Base-by-base conservation (phyloP, 2,113 vertebrate species). In the Dicentrarchus labrax region DNA sequence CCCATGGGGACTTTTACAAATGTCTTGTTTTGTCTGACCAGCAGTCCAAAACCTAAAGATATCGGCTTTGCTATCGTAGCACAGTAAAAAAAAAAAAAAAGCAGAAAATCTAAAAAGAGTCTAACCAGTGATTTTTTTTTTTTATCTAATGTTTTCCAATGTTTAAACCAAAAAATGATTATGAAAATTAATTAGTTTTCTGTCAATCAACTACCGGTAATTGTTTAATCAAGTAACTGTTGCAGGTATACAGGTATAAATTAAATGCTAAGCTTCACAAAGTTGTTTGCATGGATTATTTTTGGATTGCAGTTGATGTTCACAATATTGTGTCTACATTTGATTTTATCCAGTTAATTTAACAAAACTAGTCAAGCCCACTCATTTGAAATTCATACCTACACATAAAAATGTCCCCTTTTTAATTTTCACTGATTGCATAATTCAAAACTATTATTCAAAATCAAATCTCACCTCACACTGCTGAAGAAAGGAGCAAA, bases 381-480 rank as follows among this genome's bases (percentile, higher is more conserved):
- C 10, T 4, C 10, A 39, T 62, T 65, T 66, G 16, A 13, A 22
- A 59, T 59, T 38, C 41, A 6, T 24, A 50, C 10, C 59, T 48
- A 38, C 68, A 21, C 47, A 43, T 16, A 21, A 16, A 71, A 65
- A 62, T 64, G 19, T 61, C 48, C 51, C 15, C 41, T 2, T 77
- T 51, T 77, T 51, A 5, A 41, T 10, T 22, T 61, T 21, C 36
- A 24, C 45, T 57, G 43, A 70, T 71, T 22, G 50, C 57, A 60
- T 80, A 64, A 53, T 64, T 75, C 41, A 70, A 36, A 43, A 41
- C 24, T n/a, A 64, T 78, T 48, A 74, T 69, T 59, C 30, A 43
- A 66, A 77, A 66, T 59, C 21, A 59, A 41, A 74, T 60, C 70
- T 48, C 57, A 22, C 65, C 21, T 11, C 22, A 17, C 45, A 60